Evolutionary conservation across 2,888 invertebrate genomes (phyloP).

Genomic region (Ectemnius continuus): DNA sequence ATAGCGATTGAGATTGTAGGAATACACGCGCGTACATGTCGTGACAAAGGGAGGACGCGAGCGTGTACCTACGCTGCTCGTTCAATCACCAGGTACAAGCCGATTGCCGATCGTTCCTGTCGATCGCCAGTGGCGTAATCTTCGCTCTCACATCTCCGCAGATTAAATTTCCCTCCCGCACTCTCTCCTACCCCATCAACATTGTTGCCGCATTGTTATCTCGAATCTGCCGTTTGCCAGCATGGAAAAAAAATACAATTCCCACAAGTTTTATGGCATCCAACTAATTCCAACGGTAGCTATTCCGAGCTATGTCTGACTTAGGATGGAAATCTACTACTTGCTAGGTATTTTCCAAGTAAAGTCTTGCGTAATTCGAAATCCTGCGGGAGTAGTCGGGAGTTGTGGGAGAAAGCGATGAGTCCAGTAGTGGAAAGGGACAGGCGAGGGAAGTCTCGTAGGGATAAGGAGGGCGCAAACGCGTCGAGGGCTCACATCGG

Average conservation of each 20-base stretch:
- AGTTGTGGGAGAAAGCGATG: slow-evolving; percentile 12
- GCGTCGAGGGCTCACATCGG: slow-evolving; percentile 22
- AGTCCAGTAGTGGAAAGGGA: slow-evolving; percentile 14
- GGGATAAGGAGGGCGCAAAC: slow-evolving; percentile 18
- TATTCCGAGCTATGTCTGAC: neutral
- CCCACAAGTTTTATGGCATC: neutral
- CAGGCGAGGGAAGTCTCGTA: slow-evolving; percentile 25
- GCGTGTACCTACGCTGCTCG: slow-evolving; percentile 48
- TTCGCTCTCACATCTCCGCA: neutral
- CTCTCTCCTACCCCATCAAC: neutral
- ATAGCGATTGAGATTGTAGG: slow-evolving; percentile 61
- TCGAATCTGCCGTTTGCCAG: neutral
- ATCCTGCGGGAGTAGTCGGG: neutral
- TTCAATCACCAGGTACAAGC: slow-evolving; percentile 66
- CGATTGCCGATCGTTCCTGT: slow-evolving; percentile 52
- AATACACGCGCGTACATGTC: slow-evolving; percentile 47
- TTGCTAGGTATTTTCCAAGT: neutral
- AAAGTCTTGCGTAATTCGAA: neutral
- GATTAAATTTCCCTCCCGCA: slow-evolving; percentile 1
- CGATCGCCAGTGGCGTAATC: slow-evolving; percentile 60
- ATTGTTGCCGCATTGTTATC: neutral
- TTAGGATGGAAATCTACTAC: neutral
- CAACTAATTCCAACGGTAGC: neutral
- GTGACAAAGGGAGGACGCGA: slow-evolving; percentile 60
- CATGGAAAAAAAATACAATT: neutral